A percentile compares a stretch with the other conserved stretches of the same genome.
Evolutionary conservation across 2,797 vertebrate species (phyloP).

Genomic region (Chelmon rostratus): DNA sequence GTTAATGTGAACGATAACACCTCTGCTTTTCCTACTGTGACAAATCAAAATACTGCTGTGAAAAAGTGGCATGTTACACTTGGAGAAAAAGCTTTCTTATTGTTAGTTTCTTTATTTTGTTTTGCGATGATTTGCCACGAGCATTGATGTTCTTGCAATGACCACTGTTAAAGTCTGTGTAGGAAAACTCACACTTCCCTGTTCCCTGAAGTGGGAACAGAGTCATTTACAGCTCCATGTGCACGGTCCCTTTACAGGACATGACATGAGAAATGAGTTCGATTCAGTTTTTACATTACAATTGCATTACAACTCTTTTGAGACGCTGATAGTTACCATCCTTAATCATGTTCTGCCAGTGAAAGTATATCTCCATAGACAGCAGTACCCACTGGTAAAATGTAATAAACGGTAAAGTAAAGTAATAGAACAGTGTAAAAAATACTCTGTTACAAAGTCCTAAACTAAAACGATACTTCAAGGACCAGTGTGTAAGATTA

Average conservation of each 20-base stretch:
- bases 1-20: background rate
- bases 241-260: background rate
- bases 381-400: background rate
- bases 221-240: background rate
- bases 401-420: background rate
- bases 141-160: background rate
- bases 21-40: background rate
- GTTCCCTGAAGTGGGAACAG: too few relatives aligned
- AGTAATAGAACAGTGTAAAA: background rate
- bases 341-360: background rate
- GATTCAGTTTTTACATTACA: background rate
- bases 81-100: background rate
- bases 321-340: background rate
- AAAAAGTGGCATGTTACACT: background rate
- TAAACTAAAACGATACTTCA: background rate
- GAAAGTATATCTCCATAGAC: background rate
- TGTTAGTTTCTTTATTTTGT: background rate
- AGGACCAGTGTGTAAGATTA: too few relatives aligned
- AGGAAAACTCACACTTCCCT: background rate
- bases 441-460: background rate
- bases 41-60: background rate
- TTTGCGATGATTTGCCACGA: background rate
- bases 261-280: background rate
- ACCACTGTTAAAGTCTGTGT: background rate
- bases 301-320: background rate